Conservation (phyloP, 2,113 vertebrate genomes). For the Emydocephalus ijimae region DNA sequence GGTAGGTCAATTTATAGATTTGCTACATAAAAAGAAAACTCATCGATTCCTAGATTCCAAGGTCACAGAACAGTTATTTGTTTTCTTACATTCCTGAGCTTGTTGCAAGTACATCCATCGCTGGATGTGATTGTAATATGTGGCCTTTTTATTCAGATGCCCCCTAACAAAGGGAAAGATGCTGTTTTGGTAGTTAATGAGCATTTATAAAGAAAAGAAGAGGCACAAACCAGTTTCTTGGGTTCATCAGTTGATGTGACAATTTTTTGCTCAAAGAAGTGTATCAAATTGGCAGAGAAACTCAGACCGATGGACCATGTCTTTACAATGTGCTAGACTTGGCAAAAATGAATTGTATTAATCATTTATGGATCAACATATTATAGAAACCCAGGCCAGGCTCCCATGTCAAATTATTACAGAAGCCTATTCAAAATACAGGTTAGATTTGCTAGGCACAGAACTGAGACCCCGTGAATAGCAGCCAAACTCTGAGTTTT, state of each 20-base stretch:
- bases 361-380: background rate
- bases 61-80: background rate
- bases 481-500: background rate
- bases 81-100: background rate
- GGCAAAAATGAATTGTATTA: background rate
- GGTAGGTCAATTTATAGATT: background rate
- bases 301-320: background rate
- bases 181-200: background rate
- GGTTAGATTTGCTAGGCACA: background rate
- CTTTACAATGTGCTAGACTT: background rate
- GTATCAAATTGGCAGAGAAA: background rate
- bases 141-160: background rate
- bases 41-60: background rate
- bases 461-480: background rate
- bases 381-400: background rate
- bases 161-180: background rate
- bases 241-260: background rate
- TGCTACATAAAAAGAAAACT: background rate
- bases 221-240: background rate
- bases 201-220: background rate
- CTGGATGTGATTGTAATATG: background rate
- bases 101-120: background rate
- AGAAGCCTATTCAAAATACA: background rate
- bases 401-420: background rate
- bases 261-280: background rate